Conservation (phyloP, 1,140 invertebrate species). For the Fopius arisanus region DNA sequence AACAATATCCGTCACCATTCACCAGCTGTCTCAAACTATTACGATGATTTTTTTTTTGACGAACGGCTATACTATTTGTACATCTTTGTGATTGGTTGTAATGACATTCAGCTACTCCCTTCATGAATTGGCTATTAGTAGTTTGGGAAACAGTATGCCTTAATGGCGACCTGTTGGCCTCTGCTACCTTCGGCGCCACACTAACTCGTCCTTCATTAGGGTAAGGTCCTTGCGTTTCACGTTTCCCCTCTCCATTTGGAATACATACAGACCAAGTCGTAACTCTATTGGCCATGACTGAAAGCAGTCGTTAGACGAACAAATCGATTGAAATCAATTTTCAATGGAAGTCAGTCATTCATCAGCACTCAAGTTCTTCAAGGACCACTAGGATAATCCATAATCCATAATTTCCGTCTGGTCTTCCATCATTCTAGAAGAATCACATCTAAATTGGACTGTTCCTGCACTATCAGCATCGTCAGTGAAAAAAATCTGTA, state of each 20-base stretch:
- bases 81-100: not conserved
- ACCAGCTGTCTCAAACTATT: not conserved
- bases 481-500: not conserved
- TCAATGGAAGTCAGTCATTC: not conserved
- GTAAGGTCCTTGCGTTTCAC: slow-evolving; percentile 39
- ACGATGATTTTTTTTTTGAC: not conserved
- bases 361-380: not conserved
- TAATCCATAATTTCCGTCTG: no score
- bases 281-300: not conserved
- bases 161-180: slow-evolving; percentile 55
- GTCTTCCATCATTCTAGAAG: no score
- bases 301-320: not conserved
- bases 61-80: not conserved
- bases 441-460: no score
- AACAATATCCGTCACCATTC: not conserved
- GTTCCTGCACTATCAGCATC: not conserved
- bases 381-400: no score
- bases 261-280: not conserved
- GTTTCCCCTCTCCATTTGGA: not conserved
- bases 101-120: slow-evolving; percentile 7
- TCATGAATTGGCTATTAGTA: slow-evolving; percentile 55
- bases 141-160: slow-evolving; percentile 51
- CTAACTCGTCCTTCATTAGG: slow-evolving; percentile 49
- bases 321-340: slow-evolving; percentile 6
- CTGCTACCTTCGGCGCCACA: slow-evolving; percentile 40